Evolutionary conservation across 2,888 invertebrate species (phyloP), one percentile per base, ranked within the genome.

Genomic region (Scaptomyza tumidula): DNA sequence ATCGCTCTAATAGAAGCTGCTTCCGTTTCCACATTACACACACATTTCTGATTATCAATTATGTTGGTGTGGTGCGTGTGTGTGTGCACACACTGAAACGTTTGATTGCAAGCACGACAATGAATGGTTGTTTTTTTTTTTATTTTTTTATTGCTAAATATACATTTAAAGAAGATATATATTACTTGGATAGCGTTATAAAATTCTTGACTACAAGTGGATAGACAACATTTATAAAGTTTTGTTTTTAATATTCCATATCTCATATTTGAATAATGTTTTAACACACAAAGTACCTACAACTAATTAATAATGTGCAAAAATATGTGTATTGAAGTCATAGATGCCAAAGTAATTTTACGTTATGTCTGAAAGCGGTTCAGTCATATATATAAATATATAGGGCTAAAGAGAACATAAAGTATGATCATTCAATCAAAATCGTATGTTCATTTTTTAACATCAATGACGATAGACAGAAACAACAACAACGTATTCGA

Each of bases 201-300:
- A 78, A 85, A 81, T 67, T 70, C 66, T 41, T 52, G 50, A 71
- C 78, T 82, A 77, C 77, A 48, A 48, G 46, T 72, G 72, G 71
- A 75, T 63, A 82, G 86, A 83, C 83, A 83, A 83, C 83, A 83
- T 75, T 83, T 83, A 85, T 86, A 83, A 83, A 83, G 76, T 55
- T 62, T 71, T 69, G 44, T 63, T 61, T 70, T 60, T 74, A 70
- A 59, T 78, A 68, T 74, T 75, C 58, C 61, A 50, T 50, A 1
- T 61, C 19, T 75, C 61, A 59, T 63, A 78, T 72, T 78, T 71
- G 56, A 67, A 75, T 66, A 45, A 64, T 61, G 61, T 48, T 58
- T 71, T 71, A 71, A 71, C 71, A 71, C 68, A 62, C 61, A 62
- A 46, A 41, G 24, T 58, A 49, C 60, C 74, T 74, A 74, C 39